phyloP scores from a whole-genome alignment of 2,797 vertebrate species.

The Crocodylus rhombifer region DNA sequence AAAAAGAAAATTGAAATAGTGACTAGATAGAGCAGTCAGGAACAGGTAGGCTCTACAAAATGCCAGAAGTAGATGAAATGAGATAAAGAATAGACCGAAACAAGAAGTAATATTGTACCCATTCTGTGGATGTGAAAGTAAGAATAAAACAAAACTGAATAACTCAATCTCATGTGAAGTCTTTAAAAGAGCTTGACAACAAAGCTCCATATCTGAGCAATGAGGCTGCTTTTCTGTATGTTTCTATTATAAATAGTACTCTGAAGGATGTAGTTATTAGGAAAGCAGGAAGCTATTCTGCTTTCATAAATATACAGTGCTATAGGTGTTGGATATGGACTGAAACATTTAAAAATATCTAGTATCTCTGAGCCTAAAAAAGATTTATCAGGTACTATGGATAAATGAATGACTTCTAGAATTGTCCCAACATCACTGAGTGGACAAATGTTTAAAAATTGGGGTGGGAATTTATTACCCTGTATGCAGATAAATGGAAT shows the following conservation, averaged over 20 bases:
- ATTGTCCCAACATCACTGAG: too few species aligned
- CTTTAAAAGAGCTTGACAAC: neutral
- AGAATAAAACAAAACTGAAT: rapidly evolving
- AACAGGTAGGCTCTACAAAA: too few species aligned
- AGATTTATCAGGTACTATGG: conserved; percentile 23
- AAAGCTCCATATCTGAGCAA: neutral
- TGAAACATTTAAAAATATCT: neutral
- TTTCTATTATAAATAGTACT: neutral
- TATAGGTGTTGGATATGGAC: neutral
- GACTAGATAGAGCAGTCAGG: neutral
- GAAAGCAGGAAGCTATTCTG: neutral
- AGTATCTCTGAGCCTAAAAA: conserved; percentile 1
- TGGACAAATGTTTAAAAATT: too few species aligned
- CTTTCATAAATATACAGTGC: neutral
- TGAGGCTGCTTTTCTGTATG: neutral
- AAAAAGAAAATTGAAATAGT: neutral
- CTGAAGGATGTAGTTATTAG: neutral
- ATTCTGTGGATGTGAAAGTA: neutral
- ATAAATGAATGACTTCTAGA: neutral
- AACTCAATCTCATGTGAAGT: neutral
- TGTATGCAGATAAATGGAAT: too few species aligned
- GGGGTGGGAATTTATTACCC: too few species aligned
- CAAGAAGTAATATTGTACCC: neutral
- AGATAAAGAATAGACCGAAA: neutral
- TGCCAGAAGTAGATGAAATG: neutral